A percentile compares a stretch with the other conserved stretches of the same genome.
phyloP scores from a whole-genome alignment of 2,888 invertebrate species.

The Hyalella azteca region DNA sequence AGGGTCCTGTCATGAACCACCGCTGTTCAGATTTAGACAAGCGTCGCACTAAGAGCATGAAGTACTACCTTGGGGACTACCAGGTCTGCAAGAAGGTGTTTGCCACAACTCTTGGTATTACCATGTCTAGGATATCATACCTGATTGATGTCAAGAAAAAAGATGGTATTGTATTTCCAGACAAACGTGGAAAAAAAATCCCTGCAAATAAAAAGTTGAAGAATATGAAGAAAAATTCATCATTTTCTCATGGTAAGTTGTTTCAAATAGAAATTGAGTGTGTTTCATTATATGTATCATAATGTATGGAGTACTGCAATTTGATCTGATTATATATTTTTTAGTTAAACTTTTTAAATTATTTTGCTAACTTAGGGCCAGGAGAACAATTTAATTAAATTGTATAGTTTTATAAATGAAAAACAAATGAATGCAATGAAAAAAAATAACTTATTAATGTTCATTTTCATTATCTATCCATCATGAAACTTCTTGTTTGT shows the following conservation, averaged over 20 bases:
- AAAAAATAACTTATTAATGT: too few species aligned
- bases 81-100: slow-evolving; percentile 34
- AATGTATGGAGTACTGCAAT: too few species aligned
- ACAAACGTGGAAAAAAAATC: slow-evolving; percentile 12
- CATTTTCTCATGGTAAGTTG: background rate
- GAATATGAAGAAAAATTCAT: background rate
- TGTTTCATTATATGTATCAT: too few species aligned
- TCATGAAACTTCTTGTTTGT: background rate
- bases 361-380: too few species aligned
- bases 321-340: too few species aligned
- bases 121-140: slow-evolving; percentile 25
- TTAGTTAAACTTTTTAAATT: too few species aligned
- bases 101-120: slow-evolving; percentile 17
- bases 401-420: too few species aligned
- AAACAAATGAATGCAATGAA: too few species aligned
- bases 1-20: slow-evolving; percentile 29
- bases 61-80: slow-evolving; percentile 29
- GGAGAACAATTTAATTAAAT: too few species aligned
- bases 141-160: slow-evolving; percentile 4
- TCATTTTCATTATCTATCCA: too few species aligned
- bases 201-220: slow-evolving; percentile 6
- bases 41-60: slow-evolving; percentile 19
- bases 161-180: slow-evolving; percentile 22
- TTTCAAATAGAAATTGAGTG: too few species aligned
- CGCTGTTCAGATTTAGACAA: slow-evolving; percentile 1